Percentiles rank a stretch among this genome's conserved stretches.
Evolutionary conservation across 2,113 vertebrate genomes (phyloP).

Genomic region (Macrotis lagotis): DNA sequence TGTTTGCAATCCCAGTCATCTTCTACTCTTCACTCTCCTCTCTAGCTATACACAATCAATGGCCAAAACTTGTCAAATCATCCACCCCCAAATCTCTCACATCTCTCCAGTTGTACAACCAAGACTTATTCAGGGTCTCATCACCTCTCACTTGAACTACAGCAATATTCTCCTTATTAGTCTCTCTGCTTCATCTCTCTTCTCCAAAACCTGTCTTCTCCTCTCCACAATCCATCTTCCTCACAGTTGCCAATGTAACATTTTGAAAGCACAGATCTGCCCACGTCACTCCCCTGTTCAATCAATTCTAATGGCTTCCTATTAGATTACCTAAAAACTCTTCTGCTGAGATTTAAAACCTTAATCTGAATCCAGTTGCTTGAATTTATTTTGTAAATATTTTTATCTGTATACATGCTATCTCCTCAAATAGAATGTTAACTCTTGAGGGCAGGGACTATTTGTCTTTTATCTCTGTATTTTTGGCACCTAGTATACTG

Average conservation of each 20-base stretch:
- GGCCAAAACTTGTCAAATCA: background rate
- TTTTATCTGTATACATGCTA: background rate
- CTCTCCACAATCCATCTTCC: background rate
- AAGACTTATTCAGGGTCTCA: background rate
- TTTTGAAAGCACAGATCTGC: background rate
- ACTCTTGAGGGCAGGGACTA: background rate
- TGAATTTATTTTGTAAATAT: background rate
- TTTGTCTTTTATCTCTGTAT: background rate
- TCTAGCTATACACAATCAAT: background rate
- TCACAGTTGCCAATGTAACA: background rate
- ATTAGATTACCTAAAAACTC: background rate
- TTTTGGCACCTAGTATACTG: background rate
- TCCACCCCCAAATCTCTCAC: background rate
- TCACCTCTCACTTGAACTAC: background rate
- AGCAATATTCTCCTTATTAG: background rate
- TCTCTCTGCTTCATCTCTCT: background rate
- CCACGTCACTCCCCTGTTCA: background rate
- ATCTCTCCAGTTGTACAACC: background rate
- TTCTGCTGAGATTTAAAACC: background rate
- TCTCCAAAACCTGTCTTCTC: background rate
- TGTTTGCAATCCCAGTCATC: background rate
- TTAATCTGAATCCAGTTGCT: background rate
- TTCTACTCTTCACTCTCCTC: background rate
- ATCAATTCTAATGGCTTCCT: background rate
- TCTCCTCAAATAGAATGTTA: background rate